phyloP scores from a whole-genome alignment of 2,113 vertebrate species.

The Cheilinus undulatus region DNA sequence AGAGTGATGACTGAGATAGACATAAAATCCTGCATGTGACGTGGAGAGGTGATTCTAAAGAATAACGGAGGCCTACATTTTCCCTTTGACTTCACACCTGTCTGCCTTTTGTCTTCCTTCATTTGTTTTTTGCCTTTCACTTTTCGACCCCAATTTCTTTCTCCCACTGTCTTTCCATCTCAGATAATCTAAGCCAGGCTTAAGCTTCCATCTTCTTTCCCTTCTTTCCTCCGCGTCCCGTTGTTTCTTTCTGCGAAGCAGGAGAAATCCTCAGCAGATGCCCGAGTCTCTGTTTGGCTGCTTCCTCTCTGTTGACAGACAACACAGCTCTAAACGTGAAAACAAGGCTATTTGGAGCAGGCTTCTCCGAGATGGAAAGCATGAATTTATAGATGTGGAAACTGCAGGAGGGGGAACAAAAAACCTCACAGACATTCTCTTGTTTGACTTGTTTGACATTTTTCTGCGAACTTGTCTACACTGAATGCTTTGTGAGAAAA shows the following conservation, averaged over 20 bases:
- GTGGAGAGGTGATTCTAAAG: not conserved
- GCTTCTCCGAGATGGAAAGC: constrained; percentile 23
- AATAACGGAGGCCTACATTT: constrained; percentile 6
- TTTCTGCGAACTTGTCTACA: constrained; percentile 59
- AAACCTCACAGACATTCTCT: constrained; percentile 12
- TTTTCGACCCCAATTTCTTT: constrained; percentile 2
- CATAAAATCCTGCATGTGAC: not conserved
- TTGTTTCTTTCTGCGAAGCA: constrained; percentile 25
- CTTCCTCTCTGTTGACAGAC: constrained; percentile 56
- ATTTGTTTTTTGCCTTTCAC: not conserved
- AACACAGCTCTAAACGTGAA: constrained; percentile 49
- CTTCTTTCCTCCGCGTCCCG: not conserved
- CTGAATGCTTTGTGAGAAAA: constrained; percentile 42
- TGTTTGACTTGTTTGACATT: constrained; percentile 58
- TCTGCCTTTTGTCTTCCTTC: not conserved
- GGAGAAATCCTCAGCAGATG: constrained; percentile 57
- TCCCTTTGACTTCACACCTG: not conserved
- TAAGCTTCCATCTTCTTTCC: constrained; percentile 36
- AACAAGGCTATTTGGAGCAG: constrained; percentile 58
- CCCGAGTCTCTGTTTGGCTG: constrained; percentile 44
- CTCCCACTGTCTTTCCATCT: constrained; percentile 13
- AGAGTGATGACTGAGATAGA: not conserved
- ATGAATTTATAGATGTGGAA: constrained; percentile 36
- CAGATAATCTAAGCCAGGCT: constrained; percentile 29
- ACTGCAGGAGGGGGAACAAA: not conserved